Evolutionary conservation across 2,797 vertebrate genomes (phyloP).

Genomic region (Pangasius djambal): DNA sequence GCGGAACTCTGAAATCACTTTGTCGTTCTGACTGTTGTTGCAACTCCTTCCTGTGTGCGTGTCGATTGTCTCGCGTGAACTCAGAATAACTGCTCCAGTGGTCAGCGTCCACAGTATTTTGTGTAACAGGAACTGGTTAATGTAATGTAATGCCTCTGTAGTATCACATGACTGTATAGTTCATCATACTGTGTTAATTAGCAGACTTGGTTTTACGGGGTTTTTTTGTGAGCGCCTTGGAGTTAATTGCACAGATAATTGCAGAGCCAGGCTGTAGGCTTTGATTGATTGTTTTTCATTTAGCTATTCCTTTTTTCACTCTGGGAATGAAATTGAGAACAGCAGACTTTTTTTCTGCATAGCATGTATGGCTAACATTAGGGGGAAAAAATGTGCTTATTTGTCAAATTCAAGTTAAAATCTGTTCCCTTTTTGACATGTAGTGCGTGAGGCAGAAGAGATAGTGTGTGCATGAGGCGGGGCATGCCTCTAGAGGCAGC

Average conservation of each 20-base stretch:
- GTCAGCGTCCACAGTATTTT: neutral
- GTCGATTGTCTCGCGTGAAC: neutral
- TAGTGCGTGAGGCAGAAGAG: neutral
- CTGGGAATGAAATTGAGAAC: neutral
- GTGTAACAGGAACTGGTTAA: neutral
- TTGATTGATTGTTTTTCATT: constrained; percentile 31
- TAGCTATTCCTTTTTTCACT: constrained; percentile 13
- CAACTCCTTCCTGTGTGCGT: neutral
- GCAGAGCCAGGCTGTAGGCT: constrained; percentile 17
- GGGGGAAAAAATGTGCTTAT: neutral
- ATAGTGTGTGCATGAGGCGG: neutral
- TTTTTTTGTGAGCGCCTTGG: constrained; percentile 7
- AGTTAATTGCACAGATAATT: constrained; percentile 43
- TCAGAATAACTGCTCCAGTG: neutral
- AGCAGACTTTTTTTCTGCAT: neutral
- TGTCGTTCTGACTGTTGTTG: no score
- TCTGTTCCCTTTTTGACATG: neutral
- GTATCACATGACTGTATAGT: constrained; percentile 18
- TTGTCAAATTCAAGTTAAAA: neutral
- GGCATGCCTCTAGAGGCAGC: constrained; percentile 61
- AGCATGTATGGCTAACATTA: neutral
- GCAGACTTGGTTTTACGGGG: constrained; percentile 3
- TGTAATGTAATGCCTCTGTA: constrained; percentile 17
- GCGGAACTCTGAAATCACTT: neutral
- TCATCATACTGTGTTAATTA: constrained; percentile 21